Percentiles rank a stretch among this genome's conserved stretches.
phyloP scores from a whole-genome alignment of 2,888 invertebrate genomes.

The Clostera curtula region DNA sequence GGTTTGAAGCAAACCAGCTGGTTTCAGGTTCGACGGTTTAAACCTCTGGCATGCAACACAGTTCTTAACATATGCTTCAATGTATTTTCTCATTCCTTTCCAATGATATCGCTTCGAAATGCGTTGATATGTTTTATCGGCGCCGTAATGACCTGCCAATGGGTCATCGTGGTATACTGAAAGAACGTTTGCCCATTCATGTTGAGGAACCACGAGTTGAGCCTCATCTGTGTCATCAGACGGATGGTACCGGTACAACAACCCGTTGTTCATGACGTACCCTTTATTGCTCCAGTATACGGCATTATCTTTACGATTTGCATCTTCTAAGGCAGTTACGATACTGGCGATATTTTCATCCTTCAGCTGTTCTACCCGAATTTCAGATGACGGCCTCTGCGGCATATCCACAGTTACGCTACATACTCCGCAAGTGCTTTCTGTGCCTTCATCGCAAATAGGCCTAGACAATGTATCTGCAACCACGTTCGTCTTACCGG shows the following conservation, averaged over 20 bases:
- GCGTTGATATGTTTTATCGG: conserved; percentile 5
- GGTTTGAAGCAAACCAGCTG: conserved; percentile 28
- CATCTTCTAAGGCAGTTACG: too few species aligned
- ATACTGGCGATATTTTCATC: too few species aligned
- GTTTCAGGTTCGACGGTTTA: conserved; percentile 29
- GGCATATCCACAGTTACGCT: too few species aligned
- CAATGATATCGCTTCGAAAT: conserved; percentile 4
- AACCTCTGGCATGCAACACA: conserved; percentile 31
- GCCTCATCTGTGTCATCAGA: conserved; percentile 4
- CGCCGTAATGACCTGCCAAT: conserved; percentile 10
- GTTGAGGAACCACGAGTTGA: conserved; percentile 10
- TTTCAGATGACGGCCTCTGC: too few species aligned
- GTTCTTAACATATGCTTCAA: conserved; percentile 15
- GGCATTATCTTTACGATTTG: too few species aligned
- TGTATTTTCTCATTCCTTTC: conserved; percentile 11
- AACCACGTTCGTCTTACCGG: too few species aligned
- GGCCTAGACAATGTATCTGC: too few species aligned
- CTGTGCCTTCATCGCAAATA: too few species aligned
- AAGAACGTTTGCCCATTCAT: conserved; percentile 7
- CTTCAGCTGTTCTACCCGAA: too few species aligned
- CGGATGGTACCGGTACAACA: conserved; percentile 6
- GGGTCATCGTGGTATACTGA: conserved; percentile 6
- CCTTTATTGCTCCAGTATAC: conserved; percentile 10
- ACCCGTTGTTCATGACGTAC: conserved; percentile 7
- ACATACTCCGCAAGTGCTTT: too few species aligned